A percentile compares a stretch with the other conserved stretches of the same genome.
Conservation (phyloP, 2,113 vertebrate species). For the Megaceryle torquata region DNA sequence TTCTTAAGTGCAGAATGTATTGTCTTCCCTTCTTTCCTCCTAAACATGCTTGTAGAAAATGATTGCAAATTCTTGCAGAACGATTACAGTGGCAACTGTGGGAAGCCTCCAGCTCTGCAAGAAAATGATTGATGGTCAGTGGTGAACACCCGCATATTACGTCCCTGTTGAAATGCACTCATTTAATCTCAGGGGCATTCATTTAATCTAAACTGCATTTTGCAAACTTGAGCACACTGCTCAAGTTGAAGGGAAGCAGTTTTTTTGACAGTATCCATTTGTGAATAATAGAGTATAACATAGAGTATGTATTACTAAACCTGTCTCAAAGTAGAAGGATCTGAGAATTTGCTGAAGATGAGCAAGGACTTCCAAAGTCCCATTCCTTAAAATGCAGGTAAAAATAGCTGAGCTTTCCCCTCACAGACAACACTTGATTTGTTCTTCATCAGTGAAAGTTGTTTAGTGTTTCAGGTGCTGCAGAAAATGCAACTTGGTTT, state of each 20-base stretch:
- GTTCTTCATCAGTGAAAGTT: not conserved
- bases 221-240: not conserved
- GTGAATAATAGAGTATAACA: not conserved
- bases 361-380: not conserved
- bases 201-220: slow-evolving; percentile 29
- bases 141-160: slow-evolving; percentile 6
- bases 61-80: not conserved
- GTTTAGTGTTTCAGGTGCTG: not conserved
- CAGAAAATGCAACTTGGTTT: not conserved
- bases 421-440: slow-evolving; percentile 1
- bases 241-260: not conserved
- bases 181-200: slow-evolving; percentile 12
- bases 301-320: not conserved
- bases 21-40: not conserved
- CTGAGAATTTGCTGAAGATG: not conserved
- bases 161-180: not conserved
- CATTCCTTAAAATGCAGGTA: slow-evolving; percentile 18
- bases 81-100: not conserved
- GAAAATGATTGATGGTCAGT: slow-evolving; percentile 23
- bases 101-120: slow-evolving; percentile 11
- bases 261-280: slow-evolving; percentile 8
- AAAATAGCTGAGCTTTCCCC: not conserved
- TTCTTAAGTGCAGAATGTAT: not conserved
- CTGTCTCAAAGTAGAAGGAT: not conserved
- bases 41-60: not conserved